Conservation (phyloP, 1,140 invertebrate genomes). For the Cotesia vestalis region DNA sequence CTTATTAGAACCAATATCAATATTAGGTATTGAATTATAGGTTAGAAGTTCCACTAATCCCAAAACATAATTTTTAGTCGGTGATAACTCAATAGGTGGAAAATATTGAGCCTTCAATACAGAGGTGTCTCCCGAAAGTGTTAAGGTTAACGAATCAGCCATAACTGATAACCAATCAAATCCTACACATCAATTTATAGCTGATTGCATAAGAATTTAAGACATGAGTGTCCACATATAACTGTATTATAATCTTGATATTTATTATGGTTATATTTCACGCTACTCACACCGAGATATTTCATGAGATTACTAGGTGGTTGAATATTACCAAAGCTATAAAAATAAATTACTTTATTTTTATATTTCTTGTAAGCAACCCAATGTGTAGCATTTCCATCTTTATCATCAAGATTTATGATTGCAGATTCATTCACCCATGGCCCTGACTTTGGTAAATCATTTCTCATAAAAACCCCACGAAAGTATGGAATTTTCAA, state of each 20-base stretch:
- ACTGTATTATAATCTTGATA: no score
- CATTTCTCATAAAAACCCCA: no score
- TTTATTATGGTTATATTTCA: no score
- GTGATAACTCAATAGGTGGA: not conserved
- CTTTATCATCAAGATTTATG: no score
- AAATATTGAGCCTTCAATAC: no score
- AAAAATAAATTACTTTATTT: not conserved
- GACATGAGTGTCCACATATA: no score
- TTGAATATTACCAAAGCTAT: constrained; percentile 49
- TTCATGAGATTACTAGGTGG: constrained; percentile 28
- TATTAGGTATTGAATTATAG: constrained; percentile 55
- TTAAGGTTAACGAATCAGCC: constrained; percentile 35
- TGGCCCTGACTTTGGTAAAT: no score
- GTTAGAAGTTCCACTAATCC: constrained; percentile 51
- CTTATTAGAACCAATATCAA: constrained; percentile 50
- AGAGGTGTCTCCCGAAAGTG: constrained; percentile 9
- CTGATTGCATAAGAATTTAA: no score
- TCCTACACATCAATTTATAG: no score
- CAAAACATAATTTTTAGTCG: constrained; percentile 45
- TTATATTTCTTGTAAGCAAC: constrained; percentile 1
- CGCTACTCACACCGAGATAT: no score
- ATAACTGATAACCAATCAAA: no score
- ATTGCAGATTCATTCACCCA: no score
- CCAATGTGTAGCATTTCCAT: not conserved
- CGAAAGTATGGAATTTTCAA: not conserved